A percentile compares a stretch with the other conserved stretches of the same genome.
Evolutionary conservation across 2,888 invertebrate genomes (phyloP).

Genomic region (Drosophila pegasa): DNA sequence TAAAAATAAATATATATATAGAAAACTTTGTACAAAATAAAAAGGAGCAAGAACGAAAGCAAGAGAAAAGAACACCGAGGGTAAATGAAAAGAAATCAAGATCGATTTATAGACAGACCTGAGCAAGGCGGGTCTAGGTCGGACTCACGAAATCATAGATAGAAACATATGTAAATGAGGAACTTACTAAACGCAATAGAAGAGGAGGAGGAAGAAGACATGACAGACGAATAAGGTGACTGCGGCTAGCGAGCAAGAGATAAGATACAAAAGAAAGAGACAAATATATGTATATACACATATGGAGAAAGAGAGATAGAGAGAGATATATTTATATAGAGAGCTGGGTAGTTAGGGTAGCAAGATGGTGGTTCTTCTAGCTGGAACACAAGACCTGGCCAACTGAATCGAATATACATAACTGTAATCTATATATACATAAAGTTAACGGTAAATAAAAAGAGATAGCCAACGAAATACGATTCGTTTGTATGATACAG

Average conservation of each 20-base stretch:
- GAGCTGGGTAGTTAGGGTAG: slow-evolving; percentile 10
- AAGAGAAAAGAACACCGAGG: slow-evolving; percentile 15
- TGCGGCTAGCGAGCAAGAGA: slow-evolving; percentile 44
- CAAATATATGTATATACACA: slow-evolving; percentile 15
- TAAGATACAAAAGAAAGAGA: slow-evolving; percentile 35
- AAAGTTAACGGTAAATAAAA: slow-evolving; percentile 7
- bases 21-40: slow-evolving; percentile 57
- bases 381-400: slow-evolving; percentile 36
- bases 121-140: not conserved
- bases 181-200: slow-evolving; percentile 54
- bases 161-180: slow-evolving; percentile 28
- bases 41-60: slow-evolving; percentile 32
- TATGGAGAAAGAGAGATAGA: slow-evolving; percentile 21
- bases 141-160: slow-evolving; percentile 22
- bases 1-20: slow-evolving; percentile 38
- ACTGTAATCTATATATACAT: slow-evolving; percentile 14
- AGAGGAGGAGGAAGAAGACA: slow-evolving; percentile 36
- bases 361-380: slow-evolving; percentile 20
- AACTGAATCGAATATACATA: slow-evolving; percentile 16
- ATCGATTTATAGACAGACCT: slow-evolving; percentile 1
- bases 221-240: slow-evolving; percentile 37
- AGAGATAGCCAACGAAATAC: slow-evolving; percentile 11
- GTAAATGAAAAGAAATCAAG: slow-evolving; percentile 1
- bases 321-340: slow-evolving; percentile 4
- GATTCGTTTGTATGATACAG: slow-evolving; percentile 53